Evolutionary conservation across 2,888 invertebrate species (phyloP), one percentile per base, ranked within the genome.

Genomic region (Opisthograptis luteolata): DNA sequence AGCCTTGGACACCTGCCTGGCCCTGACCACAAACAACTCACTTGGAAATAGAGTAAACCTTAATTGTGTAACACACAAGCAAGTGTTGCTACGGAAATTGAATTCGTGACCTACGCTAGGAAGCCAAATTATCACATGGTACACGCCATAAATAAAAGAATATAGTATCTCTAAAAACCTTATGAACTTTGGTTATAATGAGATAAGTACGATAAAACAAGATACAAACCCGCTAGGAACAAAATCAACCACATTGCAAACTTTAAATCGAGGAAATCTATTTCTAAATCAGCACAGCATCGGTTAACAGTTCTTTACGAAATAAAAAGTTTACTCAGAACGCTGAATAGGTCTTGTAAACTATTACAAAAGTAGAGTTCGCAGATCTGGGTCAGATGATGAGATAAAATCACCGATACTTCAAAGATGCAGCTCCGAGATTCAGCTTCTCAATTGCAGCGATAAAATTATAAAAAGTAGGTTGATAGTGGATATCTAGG

Each of bases 331-430:
- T 24, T 37, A 25, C 6, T 20, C 14, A 7, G 10, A 35, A 25
- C 35, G 12, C 10, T 30, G 19, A 20, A 30, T 45, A 35, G 35
- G 44, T 41, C 32, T 42, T 20, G 31, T 46, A 51, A 55, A 51
- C 59, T 52, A 55, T 54, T 44, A 55, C 49, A 45, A 58, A 49
- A 55, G 55, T 44, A 40, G 40, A 44, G 30, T 34, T 19, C 34
- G 35, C 41, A 59, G 61, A 75, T 71, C 62, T 70, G 56, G 73
- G 71, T 70, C 73, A 68, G 68, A 64, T 60, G 63, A 48, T 37
- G 62, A 69, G 76, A 76, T 76, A 76, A 69, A 65, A 75, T 74
- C 74, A 58, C 63, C 66, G 67, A 72, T 65, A 59, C 69, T 73
- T 68, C 61, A 64, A 58, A 68, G 66, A 70, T 68, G 65, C 63